A percentile compares a stretch with the other conserved stretches of the same genome.
Conservation (phyloP, 2,797 vertebrate species). For the Phalanger gymnotis region DNA sequence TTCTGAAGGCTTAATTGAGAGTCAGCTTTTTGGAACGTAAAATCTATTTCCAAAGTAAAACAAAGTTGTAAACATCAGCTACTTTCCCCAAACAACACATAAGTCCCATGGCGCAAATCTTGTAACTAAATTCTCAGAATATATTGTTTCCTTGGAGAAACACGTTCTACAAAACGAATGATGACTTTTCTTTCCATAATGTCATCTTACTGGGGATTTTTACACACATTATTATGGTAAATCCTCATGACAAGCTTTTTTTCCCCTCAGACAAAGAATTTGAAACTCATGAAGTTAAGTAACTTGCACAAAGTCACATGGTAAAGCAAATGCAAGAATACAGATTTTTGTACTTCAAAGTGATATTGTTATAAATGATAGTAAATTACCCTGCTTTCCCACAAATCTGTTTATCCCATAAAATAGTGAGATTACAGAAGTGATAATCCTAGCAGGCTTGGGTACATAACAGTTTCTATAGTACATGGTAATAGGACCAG, state of each 20-base stretch:
- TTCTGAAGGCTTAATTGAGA: conserved; percentile 32
- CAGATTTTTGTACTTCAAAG: background rate
- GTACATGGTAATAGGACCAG: background rate
- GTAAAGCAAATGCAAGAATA: background rate
- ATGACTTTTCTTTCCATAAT: background rate
- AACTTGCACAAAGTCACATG: background rate
- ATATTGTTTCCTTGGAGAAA: background rate
- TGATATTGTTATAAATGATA: background rate
- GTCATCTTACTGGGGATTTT: background rate
- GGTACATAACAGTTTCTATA: background rate
- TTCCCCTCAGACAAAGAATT: background rate
- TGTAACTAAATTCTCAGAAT: background rate
- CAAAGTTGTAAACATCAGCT: background rate
- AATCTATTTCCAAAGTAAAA: background rate
- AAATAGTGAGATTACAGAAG: background rate
- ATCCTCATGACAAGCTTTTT: background rate
- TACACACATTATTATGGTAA: background rate
- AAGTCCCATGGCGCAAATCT: background rate
- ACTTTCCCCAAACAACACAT: background rate
- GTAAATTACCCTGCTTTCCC: background rate
- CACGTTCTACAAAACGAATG: background rate
- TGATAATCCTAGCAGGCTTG: background rate
- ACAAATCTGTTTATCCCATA: background rate
- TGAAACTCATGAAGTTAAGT: background rate
- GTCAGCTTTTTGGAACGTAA: conserved; percentile 14